Base-by-base conservation (phyloP, 1,140 invertebrate genomes). In the Lucilia cuprina region DNA sequence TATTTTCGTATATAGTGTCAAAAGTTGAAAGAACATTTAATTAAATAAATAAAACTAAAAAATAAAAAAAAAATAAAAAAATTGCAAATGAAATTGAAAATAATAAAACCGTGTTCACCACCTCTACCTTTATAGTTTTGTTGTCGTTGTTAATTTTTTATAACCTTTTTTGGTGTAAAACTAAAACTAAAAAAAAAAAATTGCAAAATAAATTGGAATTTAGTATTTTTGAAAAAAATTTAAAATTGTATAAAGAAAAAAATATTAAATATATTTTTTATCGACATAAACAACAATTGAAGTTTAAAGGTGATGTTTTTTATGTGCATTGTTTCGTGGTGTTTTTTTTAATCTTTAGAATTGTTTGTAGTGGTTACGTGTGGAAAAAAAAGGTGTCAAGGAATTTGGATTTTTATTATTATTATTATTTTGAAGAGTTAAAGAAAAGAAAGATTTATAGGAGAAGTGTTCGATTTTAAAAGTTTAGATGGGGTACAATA, bases 21-120 rank as follows among this genome's bases (percentile, higher is more conserved):
- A 80, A 25, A 80, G 77, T 80, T 80, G 77, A 80, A 80, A 80
- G 77, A 80, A 80, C 77, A 80, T 80, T 80, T 80, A 80, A 80
- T 80, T 80, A 80, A 80, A 80, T 49, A 49, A 80, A 80, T 19
- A 49, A 47, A 49, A 21, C 74, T n/a, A n/a, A n/a, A n/a, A n/a
- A n/a, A n/a, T n/a, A 77, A 77, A 3, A 41, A 41, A 41, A 41
- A 41, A 41, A 41, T 5, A 41, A 41, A 41, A 41, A 8, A 41
- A 41, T 41, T 41, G 35, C 35, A 41, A 41, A 41, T 41, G 35
- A 41, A 41, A 41, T 41, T 41, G 35, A 41, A 41, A 41, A 41
- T 41, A 41, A 41, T 41, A 55, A 55, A 55, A 55, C 50, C 13
- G 13, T 55, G 50, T 55, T 70, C 65, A 70, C 65, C 65, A 21